These are phyloP conservation scores for Tachystola acroxantha DNA, from an alignment of 2,888 invertebrate genomes.

Conservation along the genomic window DNA sequence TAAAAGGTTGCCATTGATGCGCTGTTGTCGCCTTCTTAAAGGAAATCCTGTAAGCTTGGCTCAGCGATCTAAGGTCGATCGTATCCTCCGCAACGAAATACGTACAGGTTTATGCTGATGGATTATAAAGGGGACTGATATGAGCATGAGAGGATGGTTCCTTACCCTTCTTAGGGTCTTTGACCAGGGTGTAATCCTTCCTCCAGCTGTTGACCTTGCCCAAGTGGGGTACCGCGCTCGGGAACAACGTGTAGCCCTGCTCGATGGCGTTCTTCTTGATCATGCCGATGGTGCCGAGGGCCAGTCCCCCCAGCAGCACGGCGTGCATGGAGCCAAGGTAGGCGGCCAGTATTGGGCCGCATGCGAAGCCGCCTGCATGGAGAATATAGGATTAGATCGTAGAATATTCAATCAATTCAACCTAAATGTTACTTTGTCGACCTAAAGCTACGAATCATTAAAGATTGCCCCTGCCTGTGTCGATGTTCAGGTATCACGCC, in stretches of 20 bases:
- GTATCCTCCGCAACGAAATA: too few relatives aligned
- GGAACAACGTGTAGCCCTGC: conserved; percentile 24
- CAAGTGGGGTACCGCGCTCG: conserved; percentile 24
- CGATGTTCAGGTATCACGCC: too few relatives aligned
- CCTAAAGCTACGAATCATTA: too few relatives aligned
- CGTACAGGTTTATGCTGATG: too few relatives aligned
- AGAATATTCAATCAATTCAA: background rate
- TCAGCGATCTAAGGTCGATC: too few relatives aligned
- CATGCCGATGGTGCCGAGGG: conserved; percentile 36
- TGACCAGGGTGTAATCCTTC: conserved; percentile 29
- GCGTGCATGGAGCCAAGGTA: conserved; percentile 50
- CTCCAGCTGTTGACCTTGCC: conserved; percentile 35
- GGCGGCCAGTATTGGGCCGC: conserved; percentile 47
- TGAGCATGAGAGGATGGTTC: background rate
- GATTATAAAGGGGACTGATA: too few relatives aligned
- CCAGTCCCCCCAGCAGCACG: conserved; percentile 41
- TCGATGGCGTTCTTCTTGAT: conserved; percentile 51
- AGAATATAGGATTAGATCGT: background rate
- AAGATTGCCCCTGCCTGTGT: too few relatives aligned
- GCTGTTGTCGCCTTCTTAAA: too few relatives aligned
- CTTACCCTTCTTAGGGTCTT: conserved; percentile 50
- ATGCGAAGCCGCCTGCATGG: conserved; percentile 48
- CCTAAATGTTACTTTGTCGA: background rate
- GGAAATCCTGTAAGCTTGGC: too few relatives aligned
- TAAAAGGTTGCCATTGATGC: too few relatives aligned